phyloP scores from a whole-genome alignment of 2,797 vertebrate genomes.

The Tokudaia muenninki region DNA sequence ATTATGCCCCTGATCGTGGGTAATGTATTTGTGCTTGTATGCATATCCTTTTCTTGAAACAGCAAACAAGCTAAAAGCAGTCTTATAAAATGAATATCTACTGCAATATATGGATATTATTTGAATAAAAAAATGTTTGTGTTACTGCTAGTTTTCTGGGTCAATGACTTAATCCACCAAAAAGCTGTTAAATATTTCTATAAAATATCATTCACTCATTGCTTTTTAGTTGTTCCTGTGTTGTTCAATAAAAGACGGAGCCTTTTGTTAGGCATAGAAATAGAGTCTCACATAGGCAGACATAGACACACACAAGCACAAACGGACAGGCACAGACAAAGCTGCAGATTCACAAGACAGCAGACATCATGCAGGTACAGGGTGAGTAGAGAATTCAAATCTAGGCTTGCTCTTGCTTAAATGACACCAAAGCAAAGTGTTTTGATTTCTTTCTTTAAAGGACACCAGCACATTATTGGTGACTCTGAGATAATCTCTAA shows the following conservation, averaged over 20 bases:
- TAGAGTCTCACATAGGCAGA: neutral
- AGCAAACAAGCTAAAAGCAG: neutral
- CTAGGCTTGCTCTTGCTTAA: neutral
- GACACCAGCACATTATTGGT: conserved; percentile 18
- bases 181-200: neutral
- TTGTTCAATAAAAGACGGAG: neutral
- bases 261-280: neutral
- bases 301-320: neutral
- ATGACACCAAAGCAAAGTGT: neutral
- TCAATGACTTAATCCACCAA: neutral
- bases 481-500: neutral
- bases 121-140: neutral
- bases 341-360: neutral
- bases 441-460: neutral
- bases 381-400: conserved; percentile 7
- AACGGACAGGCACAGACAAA: neutral
- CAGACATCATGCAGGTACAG: neutral
- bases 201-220: neutral
- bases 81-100: neutral
- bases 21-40: neutral
- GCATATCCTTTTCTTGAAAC: neutral
- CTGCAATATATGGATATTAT: neutral
- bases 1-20: too few species aligned
- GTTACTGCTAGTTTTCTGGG: neutral
- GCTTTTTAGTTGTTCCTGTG: neutral